Evolutionary conservation across 2,888 invertebrate genomes (phyloP).

Genomic region (Drosophila austrosaltans): DNA sequence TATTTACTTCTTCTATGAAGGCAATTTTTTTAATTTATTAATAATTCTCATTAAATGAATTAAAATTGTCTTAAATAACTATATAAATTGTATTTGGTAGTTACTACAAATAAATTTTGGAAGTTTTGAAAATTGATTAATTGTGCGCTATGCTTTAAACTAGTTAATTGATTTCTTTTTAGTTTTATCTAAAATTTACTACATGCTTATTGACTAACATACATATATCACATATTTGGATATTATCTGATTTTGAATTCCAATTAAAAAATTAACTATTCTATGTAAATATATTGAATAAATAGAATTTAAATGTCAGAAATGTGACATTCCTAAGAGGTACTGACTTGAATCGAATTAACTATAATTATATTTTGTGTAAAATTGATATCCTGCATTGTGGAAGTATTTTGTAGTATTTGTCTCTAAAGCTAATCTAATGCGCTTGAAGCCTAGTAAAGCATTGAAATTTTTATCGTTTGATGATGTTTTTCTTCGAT

Average conservation of each 20-base stretch:
- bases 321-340: slow-evolving; percentile 34
- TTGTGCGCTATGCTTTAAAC: slow-evolving; percentile 70
- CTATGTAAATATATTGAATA: slow-evolving; percentile 11
- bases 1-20: neutral
- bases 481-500: slow-evolving; percentile 26
- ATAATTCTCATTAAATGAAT: slow-evolving; percentile 24
- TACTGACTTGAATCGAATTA: slow-evolving; percentile 36
- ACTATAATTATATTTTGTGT: slow-evolving; percentile 11
- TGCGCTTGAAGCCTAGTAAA: slow-evolving; percentile 67
- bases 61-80: slow-evolving; percentile 32
- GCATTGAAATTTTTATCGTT: slow-evolving; percentile 42
- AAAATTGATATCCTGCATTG: slow-evolving; percentile 61
- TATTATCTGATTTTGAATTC: slow-evolving; percentile 44
- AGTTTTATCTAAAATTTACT: slow-evolving; percentile 18
- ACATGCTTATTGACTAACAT: slow-evolving; percentile 39
- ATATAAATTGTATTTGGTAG: slow-evolving; percentile 17
- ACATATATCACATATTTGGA: slow-evolving; percentile 67
- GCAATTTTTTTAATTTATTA: slow-evolving; percentile 22
- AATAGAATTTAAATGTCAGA: slow-evolving; percentile 29
- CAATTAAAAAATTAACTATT: slow-evolving; percentile 54
- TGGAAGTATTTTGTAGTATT: slow-evolving; percentile 60
- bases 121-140: slow-evolving; percentile 52
- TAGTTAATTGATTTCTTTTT: slow-evolving; percentile 36
- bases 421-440: slow-evolving; percentile 35
- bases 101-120: slow-evolving; percentile 39